Base-by-base conservation (phyloP, 1,140 invertebrate species). In the Drosophila takahashii region DNA sequence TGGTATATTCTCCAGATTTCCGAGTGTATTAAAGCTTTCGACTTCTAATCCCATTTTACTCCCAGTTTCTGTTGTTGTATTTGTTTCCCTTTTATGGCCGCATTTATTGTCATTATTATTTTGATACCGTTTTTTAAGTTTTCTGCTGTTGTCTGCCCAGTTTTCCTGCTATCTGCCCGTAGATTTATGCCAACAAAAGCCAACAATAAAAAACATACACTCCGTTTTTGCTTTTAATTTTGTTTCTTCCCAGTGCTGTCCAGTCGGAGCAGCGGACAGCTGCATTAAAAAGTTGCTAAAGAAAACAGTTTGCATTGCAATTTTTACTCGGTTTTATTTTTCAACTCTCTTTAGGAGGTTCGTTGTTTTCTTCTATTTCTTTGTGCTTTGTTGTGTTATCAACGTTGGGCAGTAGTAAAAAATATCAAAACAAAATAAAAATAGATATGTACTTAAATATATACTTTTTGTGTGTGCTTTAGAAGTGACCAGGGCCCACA, bases 21-120 rank as follows among this genome's bases (percentile, higher is more conserved):
- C 3, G 34, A 67, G 61, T 15, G 62, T 47, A 48, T 57, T 57
- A 18, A 32, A 32, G 22, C n/a, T 32, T 34, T 29, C 45, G 32
- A 18, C 8, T 45, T 4, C 6, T 29, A 0, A 3, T 16, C 9
- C 15, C 13, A 27, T 3, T 26, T 26, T 7, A 11, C 27, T 15
- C 32, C 15, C 47, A 36, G 48, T 58, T 51, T 47, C 22, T 42
- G 22, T 58, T 16, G 16, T 34, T n/a, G 36, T 50, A 41, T 54
- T 59, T 66, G 44, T 73, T 36, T 62, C 50, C 50, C 66, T 57
- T 70, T 57, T 59, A 57, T 76, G 61, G 72, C 62, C 74, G 71
- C 80, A 83, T 86, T 78, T 81, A 87, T 87, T 87, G 83, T 87
- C 83, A 86, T 87, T 87, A 87, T 83, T 81, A 87, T 87, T 87